These are phyloP conservation scores for Crocuta crocuta DNA, from an alignment of 2,113 vertebrate genomes.

Conservation along the genomic window DNA sequence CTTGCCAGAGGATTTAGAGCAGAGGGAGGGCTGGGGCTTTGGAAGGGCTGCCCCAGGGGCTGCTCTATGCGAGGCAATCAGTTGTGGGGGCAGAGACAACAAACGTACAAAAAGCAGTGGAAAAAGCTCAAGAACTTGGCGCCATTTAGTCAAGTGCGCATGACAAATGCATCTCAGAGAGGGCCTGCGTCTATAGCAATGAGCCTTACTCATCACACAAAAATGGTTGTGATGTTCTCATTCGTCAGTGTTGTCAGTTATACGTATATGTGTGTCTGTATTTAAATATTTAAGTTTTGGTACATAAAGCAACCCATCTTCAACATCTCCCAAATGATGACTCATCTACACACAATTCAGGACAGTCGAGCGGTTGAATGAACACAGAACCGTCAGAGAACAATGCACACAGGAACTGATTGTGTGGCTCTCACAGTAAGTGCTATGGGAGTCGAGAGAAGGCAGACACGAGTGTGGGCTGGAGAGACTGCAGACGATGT, in stretches of 20 bases:
- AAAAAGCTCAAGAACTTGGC: neutral
- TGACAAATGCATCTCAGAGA: neutral
- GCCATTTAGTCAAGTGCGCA: too few relatives aligned
- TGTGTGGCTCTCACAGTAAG: conserved; percentile 47
- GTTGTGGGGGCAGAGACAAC: neutral
- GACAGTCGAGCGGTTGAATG: conserved; percentile 2
- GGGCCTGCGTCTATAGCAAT: neutral
- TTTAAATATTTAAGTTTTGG: neutral
- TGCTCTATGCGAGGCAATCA: neutral
- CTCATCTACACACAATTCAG: conserved; percentile 61
- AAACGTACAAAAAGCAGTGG: neutral
- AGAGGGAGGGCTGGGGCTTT: neutral
- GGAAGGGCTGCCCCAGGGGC: neutral
- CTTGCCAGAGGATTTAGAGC: neutral
- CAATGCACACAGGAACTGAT: conserved; percentile 63
- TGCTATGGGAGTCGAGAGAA: neutral
- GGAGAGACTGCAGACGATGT: neutral
- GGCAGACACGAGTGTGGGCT: conserved; percentile 11
- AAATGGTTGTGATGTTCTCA: neutral
- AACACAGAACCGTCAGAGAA: neutral
- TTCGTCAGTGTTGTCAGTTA: neutral
- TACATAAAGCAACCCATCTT: conserved; percentile 27
- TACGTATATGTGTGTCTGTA: too few relatives aligned
- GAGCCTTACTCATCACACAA: neutral
- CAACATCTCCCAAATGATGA: conserved; percentile 61